Evolutionary conservation across 1,140 invertebrate genomes (phyloP).

Genomic region (Sesamia nonagrioides): DNA sequence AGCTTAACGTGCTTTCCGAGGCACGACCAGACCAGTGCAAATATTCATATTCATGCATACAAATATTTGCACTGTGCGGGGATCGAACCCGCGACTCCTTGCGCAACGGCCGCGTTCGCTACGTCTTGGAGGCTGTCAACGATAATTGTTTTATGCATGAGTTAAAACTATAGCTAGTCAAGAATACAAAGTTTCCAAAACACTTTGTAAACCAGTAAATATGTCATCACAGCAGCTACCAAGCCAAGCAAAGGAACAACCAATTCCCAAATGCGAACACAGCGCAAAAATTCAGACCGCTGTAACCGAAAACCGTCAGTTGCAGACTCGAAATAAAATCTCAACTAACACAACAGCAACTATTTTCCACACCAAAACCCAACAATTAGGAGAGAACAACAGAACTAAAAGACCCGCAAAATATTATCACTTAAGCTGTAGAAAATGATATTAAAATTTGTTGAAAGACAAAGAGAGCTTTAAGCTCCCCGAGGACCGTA

Average conservation of each 20-base stretch:
- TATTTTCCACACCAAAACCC: constrained; percentile 23
- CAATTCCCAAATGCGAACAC: neutral
- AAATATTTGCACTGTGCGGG: too few relatives aligned
- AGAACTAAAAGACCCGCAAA: constrained; percentile 26
- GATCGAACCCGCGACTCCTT: too few relatives aligned
- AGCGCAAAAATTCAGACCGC: neutral
- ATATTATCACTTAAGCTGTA: constrained; percentile 45
- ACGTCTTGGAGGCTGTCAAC: too few relatives aligned
- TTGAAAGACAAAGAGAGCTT: constrained; percentile 39
- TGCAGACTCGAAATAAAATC: constrained; percentile 9
- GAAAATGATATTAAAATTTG: constrained; percentile 46
- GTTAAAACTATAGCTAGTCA: neutral
- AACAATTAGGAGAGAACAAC: constrained; percentile 29
- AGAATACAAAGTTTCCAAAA: neutral
- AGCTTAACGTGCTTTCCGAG: too few relatives aligned
- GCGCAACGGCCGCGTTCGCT: too few relatives aligned
- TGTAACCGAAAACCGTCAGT: constrained; percentile 14
- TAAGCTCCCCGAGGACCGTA: constrained; percentile 22
- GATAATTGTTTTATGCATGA: too few relatives aligned
- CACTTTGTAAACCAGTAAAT: neutral
- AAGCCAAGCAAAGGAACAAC: neutral
- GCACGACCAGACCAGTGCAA: too few relatives aligned
- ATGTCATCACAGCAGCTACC: neutral
- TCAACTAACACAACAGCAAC: neutral
- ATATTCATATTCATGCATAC: too few relatives aligned